Evolutionary conservation across 2,888 invertebrate species (phyloP).

Genomic region (Pachymerium ferrugineum): DNA sequence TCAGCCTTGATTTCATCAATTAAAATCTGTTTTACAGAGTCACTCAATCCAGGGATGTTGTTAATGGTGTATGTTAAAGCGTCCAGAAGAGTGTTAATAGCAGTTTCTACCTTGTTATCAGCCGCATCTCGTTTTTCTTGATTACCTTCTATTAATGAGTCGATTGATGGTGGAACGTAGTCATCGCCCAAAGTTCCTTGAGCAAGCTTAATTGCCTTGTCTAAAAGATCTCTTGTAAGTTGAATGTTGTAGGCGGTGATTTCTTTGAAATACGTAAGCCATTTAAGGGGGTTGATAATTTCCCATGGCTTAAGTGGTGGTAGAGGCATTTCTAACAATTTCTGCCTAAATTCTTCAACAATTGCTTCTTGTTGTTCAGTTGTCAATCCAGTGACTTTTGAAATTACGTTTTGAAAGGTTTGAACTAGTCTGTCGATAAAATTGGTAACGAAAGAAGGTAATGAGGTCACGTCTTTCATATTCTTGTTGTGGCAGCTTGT

Average conservation of each 20-base stretch:
- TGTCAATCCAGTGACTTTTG: neutral
- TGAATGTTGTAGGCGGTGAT: neutral
- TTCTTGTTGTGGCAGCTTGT: too few relatives aligned
- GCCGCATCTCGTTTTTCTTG: too few relatives aligned
- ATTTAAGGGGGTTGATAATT: neutral
- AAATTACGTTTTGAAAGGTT: neutral
- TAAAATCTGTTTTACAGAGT: too few relatives aligned
- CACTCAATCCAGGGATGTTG: too few relatives aligned
- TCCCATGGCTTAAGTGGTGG: neutral
- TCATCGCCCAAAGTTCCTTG: conserved; percentile 4
- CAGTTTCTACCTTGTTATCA: too few relatives aligned
- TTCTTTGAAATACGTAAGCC: neutral
- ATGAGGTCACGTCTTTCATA: neutral
- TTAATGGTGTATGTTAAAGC: too few relatives aligned
- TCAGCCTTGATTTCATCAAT: too few relatives aligned
- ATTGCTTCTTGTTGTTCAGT: neutral
- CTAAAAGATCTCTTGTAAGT: neutral
- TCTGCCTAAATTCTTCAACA: neutral
- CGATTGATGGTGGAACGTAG: too few relatives aligned
- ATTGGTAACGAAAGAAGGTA: neutral
- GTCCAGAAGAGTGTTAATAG: too few relatives aligned
- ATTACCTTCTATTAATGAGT: too few relatives aligned
- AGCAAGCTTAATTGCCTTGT: neutral
- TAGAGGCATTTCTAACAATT: neutral
- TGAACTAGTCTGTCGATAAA: neutral